Conservation (phyloP, 2,797 vertebrate genomes). For the Danionella dracula region DNA sequence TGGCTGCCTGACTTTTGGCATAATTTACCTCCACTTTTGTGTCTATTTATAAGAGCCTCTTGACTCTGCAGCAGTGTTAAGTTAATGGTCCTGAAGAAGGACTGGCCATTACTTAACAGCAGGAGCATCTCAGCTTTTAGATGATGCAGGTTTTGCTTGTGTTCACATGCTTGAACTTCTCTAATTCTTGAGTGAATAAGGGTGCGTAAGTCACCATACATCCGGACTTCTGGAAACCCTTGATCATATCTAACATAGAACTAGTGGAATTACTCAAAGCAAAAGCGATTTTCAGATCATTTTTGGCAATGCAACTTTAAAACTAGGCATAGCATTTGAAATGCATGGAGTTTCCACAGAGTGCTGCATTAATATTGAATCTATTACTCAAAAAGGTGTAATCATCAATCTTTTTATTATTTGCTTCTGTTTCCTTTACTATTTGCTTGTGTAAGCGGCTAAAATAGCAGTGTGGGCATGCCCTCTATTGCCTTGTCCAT, state of each 20-base stretch:
- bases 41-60: conserved; percentile 69
- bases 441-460: too few relatives aligned
- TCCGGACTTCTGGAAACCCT: not conserved
- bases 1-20: conserved; percentile 62
- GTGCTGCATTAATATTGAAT: too few relatives aligned
- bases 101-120: conserved; percentile 68
- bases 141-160: not conserved
- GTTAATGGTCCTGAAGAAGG: conserved; percentile 71
- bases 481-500: too few relatives aligned
- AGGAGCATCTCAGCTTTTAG: not conserved
- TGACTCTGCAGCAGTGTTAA: conserved; percentile 51
- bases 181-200: not conserved
- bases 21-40: conserved; percentile 71
- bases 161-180: not conserved
- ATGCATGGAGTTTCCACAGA: not conserved
- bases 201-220: not conserved
- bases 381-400: too few relatives aligned
- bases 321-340: not conserved
- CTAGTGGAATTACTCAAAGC: not conserved
- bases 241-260: not conserved
- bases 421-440: too few relatives aligned
- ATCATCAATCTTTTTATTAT: too few relatives aligned
- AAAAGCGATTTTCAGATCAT: not conserved
- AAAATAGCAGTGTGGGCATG: too few relatives aligned
- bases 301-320: not conserved